Percentiles rank a stretch among this genome's conserved stretches.
phyloP scores from a whole-genome alignment of 2,888 invertebrate genomes.

The Apamea crenata region DNA sequence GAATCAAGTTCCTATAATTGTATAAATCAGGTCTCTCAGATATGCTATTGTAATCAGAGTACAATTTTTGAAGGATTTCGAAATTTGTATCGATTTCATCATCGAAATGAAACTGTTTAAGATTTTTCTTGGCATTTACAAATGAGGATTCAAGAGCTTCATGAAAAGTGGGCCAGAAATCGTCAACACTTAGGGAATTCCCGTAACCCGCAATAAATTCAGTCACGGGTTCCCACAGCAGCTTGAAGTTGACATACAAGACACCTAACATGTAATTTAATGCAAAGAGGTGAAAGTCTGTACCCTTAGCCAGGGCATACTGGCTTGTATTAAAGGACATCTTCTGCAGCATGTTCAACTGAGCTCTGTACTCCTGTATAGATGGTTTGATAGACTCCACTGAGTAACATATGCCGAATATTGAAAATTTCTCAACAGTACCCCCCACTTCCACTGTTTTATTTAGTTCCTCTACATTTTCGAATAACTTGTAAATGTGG shows the following conservation, averaged over 20 bases:
- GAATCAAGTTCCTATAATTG: constrained; percentile 95
- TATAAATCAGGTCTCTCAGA: constrained; percentile 92
- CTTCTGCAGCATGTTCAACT: constrained; percentile 93
- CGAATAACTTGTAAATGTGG: constrained; percentile 93
- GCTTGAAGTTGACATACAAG: constrained; percentile 96
- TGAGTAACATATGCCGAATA: constrained; percentile 92
- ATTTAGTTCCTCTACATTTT: constrained; percentile 88
- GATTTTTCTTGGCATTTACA: constrained; percentile 83
- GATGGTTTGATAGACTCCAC: constrained; percentile 93
- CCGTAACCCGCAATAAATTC: constrained; percentile 95
- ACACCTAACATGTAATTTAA: constrained; percentile 95
- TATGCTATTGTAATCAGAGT: constrained; percentile 83
- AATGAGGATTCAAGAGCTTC: constrained; percentile 90
- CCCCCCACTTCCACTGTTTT: constrained; percentile 78
- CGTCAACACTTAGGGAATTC: constrained; percentile 88
- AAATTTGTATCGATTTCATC: constrained; percentile 79
- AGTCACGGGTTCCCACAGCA: constrained; percentile 96
- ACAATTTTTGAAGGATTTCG: constrained; percentile 79
- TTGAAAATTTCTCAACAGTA: constrained; percentile 85
- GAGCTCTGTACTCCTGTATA: constrained; percentile 95
- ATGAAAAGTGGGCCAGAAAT: constrained; percentile 94
- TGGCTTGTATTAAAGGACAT: constrained; percentile 92
- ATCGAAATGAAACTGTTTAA: constrained; percentile 80
- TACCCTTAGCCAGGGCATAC: constrained; percentile 89
- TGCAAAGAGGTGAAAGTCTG: constrained; percentile 91